Evolutionary conservation across 92 coral and sea anemone genomes (phyloP).

Genomic region (Virgularia gustaviana): DNA sequence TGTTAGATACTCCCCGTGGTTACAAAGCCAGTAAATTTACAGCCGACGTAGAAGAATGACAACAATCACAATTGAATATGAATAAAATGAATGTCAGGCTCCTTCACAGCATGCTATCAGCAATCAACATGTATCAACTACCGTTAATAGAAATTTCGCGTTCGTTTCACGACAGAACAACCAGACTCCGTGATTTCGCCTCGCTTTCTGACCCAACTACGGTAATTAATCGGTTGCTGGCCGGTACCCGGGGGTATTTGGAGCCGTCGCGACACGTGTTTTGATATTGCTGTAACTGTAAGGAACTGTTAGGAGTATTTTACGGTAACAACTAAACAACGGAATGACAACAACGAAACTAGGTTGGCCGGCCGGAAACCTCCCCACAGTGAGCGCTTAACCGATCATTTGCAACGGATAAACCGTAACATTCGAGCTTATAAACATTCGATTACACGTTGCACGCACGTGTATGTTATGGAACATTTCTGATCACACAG

Average conservation of each 20-base stretch:
- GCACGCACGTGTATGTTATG: no score
- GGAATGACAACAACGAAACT: slow-evolving; percentile 24
- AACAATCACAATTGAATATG: slow-evolving; percentile 33
- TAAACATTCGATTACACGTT: no score
- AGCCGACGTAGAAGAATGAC: slow-evolving; percentile 17
- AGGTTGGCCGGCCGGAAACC: slow-evolving; percentile 38
- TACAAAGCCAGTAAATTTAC: slow-evolving; percentile 21
- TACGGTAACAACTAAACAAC: slow-evolving; percentile 33
- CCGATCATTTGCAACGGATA: no score
- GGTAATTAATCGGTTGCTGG: no score
- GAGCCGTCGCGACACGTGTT: neutral
- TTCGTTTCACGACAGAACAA: no score
- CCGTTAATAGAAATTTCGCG: no score
- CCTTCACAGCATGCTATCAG: slow-evolving; percentile 19
- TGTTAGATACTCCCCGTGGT: slow-evolving; percentile 3
- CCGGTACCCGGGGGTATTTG: neutral
- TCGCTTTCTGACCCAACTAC: no score
- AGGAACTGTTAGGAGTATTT: slow-evolving; percentile 32
- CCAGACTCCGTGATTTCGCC: no score
- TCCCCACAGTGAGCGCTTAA: slow-evolving; percentile 35
- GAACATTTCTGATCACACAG: no score
- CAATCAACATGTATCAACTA: neutral
- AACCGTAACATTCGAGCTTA: no score
- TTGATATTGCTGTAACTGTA: slow-evolving; percentile 19
- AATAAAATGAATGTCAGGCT: slow-evolving; percentile 17